phyloP scores from a whole-genome alignment of 2,113 vertebrate genomes.

The Acanthochromis polyacanthus region DNA sequence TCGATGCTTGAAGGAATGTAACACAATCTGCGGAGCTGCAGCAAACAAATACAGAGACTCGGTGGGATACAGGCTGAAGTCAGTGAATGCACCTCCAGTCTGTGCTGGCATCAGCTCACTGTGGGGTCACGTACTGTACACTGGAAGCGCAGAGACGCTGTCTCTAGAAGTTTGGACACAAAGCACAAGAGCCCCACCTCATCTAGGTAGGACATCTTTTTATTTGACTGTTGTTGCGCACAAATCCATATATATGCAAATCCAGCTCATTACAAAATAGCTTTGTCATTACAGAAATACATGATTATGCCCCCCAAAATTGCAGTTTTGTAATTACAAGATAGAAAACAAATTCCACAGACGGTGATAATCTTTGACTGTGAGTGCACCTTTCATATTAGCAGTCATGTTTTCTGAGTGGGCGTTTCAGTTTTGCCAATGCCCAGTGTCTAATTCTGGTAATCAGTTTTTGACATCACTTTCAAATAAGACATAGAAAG shows the following conservation, averaged over 20 bases:
- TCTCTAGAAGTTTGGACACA: constrained; percentile 68
- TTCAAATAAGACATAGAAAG: background rate
- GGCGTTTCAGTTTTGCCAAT: background rate
- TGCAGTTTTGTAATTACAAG: too few species aligned
- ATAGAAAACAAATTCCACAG: too few species aligned
- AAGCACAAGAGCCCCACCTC: constrained; percentile 67
- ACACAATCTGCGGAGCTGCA: constrained; percentile 48
- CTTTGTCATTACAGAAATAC: too few species aligned
- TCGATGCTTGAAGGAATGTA: constrained; percentile 56
- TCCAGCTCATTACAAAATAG: background rate
- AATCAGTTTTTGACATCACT: background rate
- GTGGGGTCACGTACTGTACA: constrained; percentile 33
- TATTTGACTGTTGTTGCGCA: constrained; percentile 2
- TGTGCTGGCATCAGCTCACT: constrained; percentile 15
- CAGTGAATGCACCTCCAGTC: constrained; percentile 16
- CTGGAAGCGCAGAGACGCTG: constrained; percentile 51
- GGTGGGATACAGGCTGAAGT: constrained; percentile 57
- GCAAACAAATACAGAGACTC: constrained; percentile 27
- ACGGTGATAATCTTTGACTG: too few species aligned
- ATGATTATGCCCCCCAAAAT: too few species aligned
- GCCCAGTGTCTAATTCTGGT: background rate
- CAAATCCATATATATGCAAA: background rate
- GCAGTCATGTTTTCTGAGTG: background rate
- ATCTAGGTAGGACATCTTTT: constrained; percentile 76
- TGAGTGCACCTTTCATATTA: background rate